Percentiles rank a stretch among this genome's conserved stretches.
Evolutionary conservation across 2,888 invertebrate genomes (phyloP).

Genomic region (Metopia argyrocephala): DNA sequence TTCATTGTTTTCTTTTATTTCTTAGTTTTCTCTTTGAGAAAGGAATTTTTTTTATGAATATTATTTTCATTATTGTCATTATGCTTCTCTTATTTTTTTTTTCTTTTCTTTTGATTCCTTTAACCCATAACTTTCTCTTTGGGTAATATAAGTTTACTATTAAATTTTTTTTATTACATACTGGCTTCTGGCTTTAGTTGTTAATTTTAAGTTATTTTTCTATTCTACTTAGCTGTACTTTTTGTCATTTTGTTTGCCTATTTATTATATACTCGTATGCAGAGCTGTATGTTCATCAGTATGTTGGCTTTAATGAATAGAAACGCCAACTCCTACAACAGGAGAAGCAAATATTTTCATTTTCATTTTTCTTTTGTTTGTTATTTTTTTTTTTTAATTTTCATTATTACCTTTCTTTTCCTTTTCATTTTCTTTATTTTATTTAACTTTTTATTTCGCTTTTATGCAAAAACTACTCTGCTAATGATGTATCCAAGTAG

Average conservation of each 20-base stretch:
- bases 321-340: slow-evolving; percentile 1
- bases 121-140: neutral
- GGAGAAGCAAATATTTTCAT: slow-evolving; percentile 30
- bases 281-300: neutral
- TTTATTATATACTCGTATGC: neutral
- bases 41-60: neutral
- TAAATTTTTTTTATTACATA: neutral
- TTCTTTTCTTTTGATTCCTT: slow-evolving; percentile 17
- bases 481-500: slow-evolving; percentile 41
- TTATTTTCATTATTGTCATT: slow-evolving; percentile 6
- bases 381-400: slow-evolving; percentile 41
- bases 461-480: slow-evolving; percentile 65
- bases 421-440: slow-evolving; percentile 17
- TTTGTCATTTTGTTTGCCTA: neutral
- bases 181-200: neutral
- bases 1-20: neutral
- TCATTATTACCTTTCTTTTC: slow-evolving; percentile 50
- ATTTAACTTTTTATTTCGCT: slow-evolving; percentile 60
- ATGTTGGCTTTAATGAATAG: neutral
- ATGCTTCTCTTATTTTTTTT: slow-evolving; percentile 26
- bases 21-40: neutral
- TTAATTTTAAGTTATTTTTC: neutral
- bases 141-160: neutral
- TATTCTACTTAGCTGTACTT: neutral
- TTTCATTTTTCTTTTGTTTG: slow-evolving; percentile 49